Evolutionary conservation across 2,113 vertebrate genomes (phyloP).

Genomic region (Dendropsophus ebraccatus): DNA sequence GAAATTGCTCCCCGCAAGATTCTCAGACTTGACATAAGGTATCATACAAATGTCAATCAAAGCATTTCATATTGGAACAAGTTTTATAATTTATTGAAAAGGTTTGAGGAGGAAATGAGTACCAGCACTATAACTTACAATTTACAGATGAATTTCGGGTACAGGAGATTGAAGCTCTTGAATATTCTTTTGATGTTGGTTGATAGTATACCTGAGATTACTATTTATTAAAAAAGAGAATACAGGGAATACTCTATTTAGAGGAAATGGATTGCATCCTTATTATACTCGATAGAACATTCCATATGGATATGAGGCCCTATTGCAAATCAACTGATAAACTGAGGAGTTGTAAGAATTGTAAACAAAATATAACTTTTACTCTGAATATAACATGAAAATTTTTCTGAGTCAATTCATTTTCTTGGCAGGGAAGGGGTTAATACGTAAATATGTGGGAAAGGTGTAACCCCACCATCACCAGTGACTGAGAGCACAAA

Average conservation of each 20-base stretch:
- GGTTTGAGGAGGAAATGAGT: background rate
- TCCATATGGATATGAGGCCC: background rate
- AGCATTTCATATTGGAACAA: background rate
- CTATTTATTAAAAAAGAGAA: conserved; percentile 1
- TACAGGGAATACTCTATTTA: background rate
- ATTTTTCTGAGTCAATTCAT: no score
- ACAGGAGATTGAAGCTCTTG: background rate
- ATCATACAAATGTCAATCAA: conserved; percentile 5
- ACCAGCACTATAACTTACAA: background rate
- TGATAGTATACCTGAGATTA: conserved; percentile 3
- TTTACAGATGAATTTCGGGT: background rate
- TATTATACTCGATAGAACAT: background rate
- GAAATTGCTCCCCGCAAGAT: background rate
- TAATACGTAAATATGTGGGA: no score
- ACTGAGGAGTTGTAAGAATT: background rate
- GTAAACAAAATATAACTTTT: background rate
- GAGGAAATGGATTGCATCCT: conserved; percentile 13
- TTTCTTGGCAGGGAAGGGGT: no score
- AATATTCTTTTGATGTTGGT: conserved; percentile 9
- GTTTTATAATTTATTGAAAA: conserved; percentile 6
- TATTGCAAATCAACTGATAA: background rate
- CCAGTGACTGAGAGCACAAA: no score
- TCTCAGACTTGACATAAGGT: background rate
- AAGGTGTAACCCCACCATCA: no score
- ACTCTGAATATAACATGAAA: no score